phyloP scores from a whole-genome alignment of 2,888 invertebrate species.

The Crepidodera aurea region DNA sequence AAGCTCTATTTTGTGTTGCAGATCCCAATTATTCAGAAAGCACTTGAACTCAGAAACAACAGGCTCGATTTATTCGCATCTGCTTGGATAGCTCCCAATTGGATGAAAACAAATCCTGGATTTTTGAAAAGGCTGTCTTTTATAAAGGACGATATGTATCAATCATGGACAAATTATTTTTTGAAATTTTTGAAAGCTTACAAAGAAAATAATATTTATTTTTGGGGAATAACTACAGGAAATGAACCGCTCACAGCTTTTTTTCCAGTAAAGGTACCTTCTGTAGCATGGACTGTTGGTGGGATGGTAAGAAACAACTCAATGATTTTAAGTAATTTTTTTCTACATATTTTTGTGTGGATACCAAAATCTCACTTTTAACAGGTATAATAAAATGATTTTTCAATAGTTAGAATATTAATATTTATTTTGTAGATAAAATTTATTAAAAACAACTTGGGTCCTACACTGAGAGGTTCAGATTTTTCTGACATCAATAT shows the following conservation, averaged over 20 bases:
- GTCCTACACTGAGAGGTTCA: slow-evolving; percentile 72
- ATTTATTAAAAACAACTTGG: slow-evolving; percentile 74
- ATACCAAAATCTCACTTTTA: no score
- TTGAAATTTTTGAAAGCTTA: slow-evolving; percentile 82
- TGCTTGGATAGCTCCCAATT: slow-evolving; percentile 64
- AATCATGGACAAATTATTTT: slow-evolving; percentile 83
- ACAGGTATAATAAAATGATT: no score
- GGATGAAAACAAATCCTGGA: slow-evolving; percentile 64
- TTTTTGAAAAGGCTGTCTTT: slow-evolving; percentile 55
- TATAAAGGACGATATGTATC: slow-evolving; percentile 65
- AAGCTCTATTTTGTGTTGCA: slow-evolving; percentile 53
- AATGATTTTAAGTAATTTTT: no score
- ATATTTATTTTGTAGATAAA: neutral
- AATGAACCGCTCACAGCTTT: slow-evolving; percentile 38
- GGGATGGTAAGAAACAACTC: neutral
- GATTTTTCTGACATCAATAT: slow-evolving; percentile 70
- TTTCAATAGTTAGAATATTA: no score
- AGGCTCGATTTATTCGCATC: slow-evolving; percentile 67
- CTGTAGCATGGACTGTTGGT: neutral
- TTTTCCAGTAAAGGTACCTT: neutral
- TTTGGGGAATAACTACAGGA: slow-evolving; percentile 74
- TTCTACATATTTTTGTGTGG: no score
- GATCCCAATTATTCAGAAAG: slow-evolving; percentile 54
- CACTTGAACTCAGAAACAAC: slow-evolving; percentile 44
- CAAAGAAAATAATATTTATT: slow-evolving; percentile 68